Conservation (phyloP, 2,888 invertebrate genomes). For the Mimas tiliae region DNA sequence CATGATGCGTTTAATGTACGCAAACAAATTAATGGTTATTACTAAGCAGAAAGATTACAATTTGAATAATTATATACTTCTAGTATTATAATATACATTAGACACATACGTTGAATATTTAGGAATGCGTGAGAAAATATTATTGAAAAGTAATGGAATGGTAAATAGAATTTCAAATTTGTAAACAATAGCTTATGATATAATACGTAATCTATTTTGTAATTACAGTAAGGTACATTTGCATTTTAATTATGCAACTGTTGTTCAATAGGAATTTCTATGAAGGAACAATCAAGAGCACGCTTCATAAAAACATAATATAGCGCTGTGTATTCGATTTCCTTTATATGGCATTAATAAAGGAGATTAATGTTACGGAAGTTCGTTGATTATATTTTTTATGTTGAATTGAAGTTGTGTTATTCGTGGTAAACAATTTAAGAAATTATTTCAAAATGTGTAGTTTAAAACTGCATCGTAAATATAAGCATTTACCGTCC, state of each 20-base stretch:
- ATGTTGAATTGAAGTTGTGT: neutral
- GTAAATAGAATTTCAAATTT: conserved; percentile 42
- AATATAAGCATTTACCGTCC: neutral
- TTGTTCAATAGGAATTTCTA: neutral
- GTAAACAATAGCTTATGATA: conserved; percentile 49
- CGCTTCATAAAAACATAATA: neutral
- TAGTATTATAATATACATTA: conserved; percentile 49
- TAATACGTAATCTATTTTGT: conserved; percentile 44
- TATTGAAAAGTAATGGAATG: conserved; percentile 58
- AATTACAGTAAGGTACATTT: conserved; percentile 29
- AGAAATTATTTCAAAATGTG: neutral
- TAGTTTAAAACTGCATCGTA: neutral
- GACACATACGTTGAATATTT: conserved; percentile 62
- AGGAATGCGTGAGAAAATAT: conserved; percentile 65
- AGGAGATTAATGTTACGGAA: neutral
- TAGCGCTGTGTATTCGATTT: neutral
- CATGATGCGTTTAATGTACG: conserved; percentile 46
- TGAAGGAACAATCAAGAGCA: neutral
- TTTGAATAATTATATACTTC: conserved; percentile 65
- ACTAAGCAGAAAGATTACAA: conserved; percentile 53
- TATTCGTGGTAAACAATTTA: neutral
- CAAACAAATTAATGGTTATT: conserved; percentile 59
- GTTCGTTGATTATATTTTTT: neutral
- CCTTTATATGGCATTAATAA: neutral
- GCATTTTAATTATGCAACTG: conserved; percentile 25